Percentiles rank a stretch among this genome's conserved stretches.
phyloP scores from a whole-genome alignment of 2,797 vertebrate genomes.

The Clarias platycephalus region DNA sequence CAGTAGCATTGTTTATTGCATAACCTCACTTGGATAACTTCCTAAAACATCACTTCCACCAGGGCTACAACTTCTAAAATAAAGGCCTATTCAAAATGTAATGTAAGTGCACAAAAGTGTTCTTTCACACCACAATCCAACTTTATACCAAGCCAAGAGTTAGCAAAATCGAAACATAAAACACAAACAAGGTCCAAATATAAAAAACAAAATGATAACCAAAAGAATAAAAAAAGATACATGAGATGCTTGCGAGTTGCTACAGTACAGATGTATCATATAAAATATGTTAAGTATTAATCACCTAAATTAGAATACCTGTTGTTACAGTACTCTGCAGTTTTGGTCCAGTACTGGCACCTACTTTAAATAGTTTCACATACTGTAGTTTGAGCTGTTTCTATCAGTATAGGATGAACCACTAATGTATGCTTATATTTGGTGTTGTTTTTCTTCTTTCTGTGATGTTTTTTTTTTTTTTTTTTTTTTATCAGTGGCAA shows the following conservation, averaged over 20 bases:
- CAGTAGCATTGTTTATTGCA: slow-evolving; percentile 5
- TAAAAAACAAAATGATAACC: neutral
- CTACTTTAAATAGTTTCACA: neutral
- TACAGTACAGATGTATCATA: no score
- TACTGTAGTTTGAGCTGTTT: neutral
- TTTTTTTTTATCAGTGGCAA: neutral
- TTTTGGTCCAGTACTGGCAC: neutral
- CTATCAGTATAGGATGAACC: neutral
- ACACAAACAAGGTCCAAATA: neutral
- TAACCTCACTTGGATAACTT: neutral
- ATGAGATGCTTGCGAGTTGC: neutral
- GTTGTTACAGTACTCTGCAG: no score
- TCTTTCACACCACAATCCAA: neutral
- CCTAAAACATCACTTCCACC: neutral
- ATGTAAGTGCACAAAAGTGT: neutral
- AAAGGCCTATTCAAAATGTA: neutral
- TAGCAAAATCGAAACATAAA: neutral
- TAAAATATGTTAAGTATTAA: no score
- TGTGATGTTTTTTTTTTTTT: neutral
- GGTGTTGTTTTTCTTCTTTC: neutral
- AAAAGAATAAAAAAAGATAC: neutral
- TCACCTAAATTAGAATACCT: no score
- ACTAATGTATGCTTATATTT: neutral
- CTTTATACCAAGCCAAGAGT: neutral
- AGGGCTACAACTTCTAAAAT: neutral